Base-by-base conservation (phyloP, 2,797 vertebrate species). In the Crocidura indochinensis region DNA sequence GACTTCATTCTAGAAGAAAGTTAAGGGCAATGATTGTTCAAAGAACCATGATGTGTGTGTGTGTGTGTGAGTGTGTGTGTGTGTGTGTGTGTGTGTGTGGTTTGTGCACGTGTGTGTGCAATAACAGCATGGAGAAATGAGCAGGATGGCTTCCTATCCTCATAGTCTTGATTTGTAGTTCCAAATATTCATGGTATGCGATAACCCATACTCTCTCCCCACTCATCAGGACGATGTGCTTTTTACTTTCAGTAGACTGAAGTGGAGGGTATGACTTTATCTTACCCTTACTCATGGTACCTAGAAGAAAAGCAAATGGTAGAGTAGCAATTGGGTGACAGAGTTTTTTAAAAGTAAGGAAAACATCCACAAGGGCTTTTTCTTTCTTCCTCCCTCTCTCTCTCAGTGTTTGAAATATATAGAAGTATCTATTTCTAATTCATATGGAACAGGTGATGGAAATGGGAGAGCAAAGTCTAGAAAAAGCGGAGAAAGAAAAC, bases 221-320 rank as follows among this genome's bases (percentile, higher is more conserved):
- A 90, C 27, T 88, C 72, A 73, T 80, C 84, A 90, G 38, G 84
- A 86, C 68, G 77, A 84, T 4, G 20, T 69, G 69, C 46, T 90
- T 93, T 90, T 79, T 72, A 90, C 73, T 81, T 83, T 88, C 73
- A 88, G 77, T 76, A 78, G 86, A 31, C 29, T 94, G 65, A 85
- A 80, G 44, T 76, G 44, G 60, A 68, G 53, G 44, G 46, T 81
- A 22, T 87, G 69, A 87, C 53, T 93, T 88, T 93, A 72, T 85
- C 85, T 76, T 91, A 80, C 82, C 82, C 73, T 93, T 90, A 91
- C 47, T 95, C 91, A 83, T 64, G 68, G 86, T 65, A 90, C 91
- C 84, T 90, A 93, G 81, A 95, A 94, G 77, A 71, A 93, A 94
- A 94, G 69, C 87, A 96, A 93, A 93, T 56, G 15, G 68, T 65